Evolutionary conservation across 2,797 vertebrate genomes (phyloP).

Genomic region (Trachurus trachurus): DNA sequence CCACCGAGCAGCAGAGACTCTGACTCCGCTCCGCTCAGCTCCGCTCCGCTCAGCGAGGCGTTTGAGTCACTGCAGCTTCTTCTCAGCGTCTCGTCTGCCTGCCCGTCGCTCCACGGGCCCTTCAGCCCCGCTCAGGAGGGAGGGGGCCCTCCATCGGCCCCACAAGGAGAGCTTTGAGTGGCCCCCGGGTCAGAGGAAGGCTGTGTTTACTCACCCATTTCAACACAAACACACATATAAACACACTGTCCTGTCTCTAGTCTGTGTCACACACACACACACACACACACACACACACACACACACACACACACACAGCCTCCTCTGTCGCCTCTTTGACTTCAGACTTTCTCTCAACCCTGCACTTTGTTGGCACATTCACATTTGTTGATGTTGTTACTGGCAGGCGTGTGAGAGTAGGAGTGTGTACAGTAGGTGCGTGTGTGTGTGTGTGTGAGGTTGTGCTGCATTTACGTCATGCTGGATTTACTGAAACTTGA

Average conservation of each 20-base stretch:
- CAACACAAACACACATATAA: constrained; percentile 53
- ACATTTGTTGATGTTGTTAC: constrained; percentile 53
- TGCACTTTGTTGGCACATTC: constrained; percentile 35
- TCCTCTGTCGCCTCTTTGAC: constrained; percentile 54
- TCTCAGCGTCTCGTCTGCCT: constrained; percentile 29
- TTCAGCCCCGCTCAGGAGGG: constrained; percentile 36
- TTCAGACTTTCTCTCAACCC: constrained; percentile 37
- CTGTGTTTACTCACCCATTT: constrained; percentile 69
- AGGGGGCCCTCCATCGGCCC: constrained; percentile 50
- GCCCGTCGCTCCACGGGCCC: constrained; percentile 34
- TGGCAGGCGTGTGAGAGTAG: constrained; percentile 1
- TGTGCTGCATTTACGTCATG: constrained; percentile 44
- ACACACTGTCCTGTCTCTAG: constrained; percentile 12
- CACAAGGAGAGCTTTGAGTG: constrained; percentile 72
- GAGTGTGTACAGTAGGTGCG: constrained; percentile 9
- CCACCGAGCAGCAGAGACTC: constrained; percentile 23
- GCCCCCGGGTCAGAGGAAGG: constrained; percentile 66
- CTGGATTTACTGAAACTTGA: constrained; percentile 30
- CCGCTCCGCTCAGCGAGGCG: not conserved
- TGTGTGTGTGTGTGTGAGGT: not conserved
- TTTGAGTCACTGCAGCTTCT: constrained; percentile 27
- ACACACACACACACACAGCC: constrained; percentile 53
- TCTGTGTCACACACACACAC: constrained; percentile 56
- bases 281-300: constrained; percentile 60
- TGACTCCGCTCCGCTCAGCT: no score